These are phyloP conservation scores for Nematolebias whitei DNA, from an alignment of 2,113 vertebrate species.

Conservation along the genomic window DNA sequence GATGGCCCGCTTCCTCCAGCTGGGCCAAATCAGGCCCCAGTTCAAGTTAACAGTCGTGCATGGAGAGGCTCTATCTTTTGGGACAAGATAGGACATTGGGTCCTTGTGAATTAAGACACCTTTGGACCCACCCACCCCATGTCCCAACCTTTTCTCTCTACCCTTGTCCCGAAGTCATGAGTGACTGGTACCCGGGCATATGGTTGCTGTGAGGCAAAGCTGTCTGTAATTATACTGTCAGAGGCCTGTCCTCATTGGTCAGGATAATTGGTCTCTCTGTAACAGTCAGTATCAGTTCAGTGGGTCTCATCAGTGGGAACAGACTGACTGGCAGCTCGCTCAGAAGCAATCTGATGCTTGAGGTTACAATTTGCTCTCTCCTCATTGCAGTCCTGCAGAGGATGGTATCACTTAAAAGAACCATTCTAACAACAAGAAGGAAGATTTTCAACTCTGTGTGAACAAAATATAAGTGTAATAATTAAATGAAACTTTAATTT, in stretches of 20 bases:
- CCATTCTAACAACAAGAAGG: slow-evolving; percentile 2
- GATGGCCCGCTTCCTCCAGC: slow-evolving; percentile 95
- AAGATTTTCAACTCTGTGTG: not conserved
- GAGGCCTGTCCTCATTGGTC: slow-evolving; percentile 74
- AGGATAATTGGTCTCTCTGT: slow-evolving; percentile 75
- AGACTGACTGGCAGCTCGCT: slow-evolving; percentile 57
- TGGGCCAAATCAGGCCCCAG: slow-evolving; percentile 92
- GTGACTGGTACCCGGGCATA: slow-evolving; percentile 58
- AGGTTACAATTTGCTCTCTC: slow-evolving; percentile 30
- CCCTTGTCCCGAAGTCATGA: slow-evolving; percentile 44
- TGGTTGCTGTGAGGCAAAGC: slow-evolving; percentile 53
- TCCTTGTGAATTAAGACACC: slow-evolving; percentile 68
- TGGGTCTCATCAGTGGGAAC: slow-evolving; percentile 61
- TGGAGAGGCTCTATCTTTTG: slow-evolving; percentile 67
- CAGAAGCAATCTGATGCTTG: slow-evolving; percentile 35
- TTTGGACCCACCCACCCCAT: slow-evolving; percentile 50
- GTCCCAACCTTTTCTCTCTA: slow-evolving; percentile 40
- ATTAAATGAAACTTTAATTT: not conserved
- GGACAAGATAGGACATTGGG: slow-evolving; percentile 68
- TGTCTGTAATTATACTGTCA: slow-evolving; percentile 77
- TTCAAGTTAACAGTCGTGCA: slow-evolving; percentile 63
- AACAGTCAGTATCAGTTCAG: slow-evolving; percentile 70
- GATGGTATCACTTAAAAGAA: slow-evolving; percentile 1
- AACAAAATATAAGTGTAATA: not conserved
- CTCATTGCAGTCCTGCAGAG: slow-evolving; percentile 6